These are phyloP conservation scores for Ageneiosus marmoratus DNA, from an alignment of 2,113 vertebrate species.

Conservation along the genomic window DNA sequence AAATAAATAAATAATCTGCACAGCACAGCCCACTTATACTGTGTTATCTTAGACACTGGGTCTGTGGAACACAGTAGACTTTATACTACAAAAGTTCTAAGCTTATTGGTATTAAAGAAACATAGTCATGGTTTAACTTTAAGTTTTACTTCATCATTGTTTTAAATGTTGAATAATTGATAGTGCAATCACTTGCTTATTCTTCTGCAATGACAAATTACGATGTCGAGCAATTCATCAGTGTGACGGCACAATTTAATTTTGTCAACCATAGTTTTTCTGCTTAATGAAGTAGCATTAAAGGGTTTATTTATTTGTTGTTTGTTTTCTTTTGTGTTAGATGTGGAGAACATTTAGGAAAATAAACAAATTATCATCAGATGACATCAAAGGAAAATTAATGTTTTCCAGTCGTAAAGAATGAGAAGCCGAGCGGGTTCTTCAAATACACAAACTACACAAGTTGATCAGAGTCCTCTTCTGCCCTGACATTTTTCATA, in stretches of 20 bases:
- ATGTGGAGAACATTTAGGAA: neutral
- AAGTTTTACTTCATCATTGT: slow-evolving; percentile 2
- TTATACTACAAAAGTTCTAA: neutral
- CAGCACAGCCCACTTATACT: neutral
- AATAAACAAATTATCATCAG: slow-evolving; percentile 7
- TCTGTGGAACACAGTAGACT: neutral
- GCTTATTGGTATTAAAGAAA: neutral
- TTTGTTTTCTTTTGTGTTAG: neutral
- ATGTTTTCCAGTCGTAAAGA: neutral
- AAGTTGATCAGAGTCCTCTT: neutral
- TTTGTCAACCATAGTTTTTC: slow-evolving; percentile 25
- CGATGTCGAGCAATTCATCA: neutral
- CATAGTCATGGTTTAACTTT: neutral
- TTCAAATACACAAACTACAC: neutral
- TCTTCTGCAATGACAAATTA: slow-evolving; percentile 21
- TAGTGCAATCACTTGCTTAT: slow-evolving; percentile 19
- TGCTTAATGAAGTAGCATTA: slow-evolving; percentile 9
- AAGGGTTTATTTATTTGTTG: slow-evolving; percentile 19
- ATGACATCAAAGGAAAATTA: neutral
- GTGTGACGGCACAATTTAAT: slow-evolving; percentile 1
- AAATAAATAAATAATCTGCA: neutral
- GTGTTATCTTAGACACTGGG: neutral
- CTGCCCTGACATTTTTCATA: neutral
- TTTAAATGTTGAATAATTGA: neutral
- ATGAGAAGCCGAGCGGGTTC: neutral